Evolutionary conservation across 2,113 vertebrate species (phyloP), one percentile per base, ranked within the genome.

Genomic region (Nanger granti): DNA sequence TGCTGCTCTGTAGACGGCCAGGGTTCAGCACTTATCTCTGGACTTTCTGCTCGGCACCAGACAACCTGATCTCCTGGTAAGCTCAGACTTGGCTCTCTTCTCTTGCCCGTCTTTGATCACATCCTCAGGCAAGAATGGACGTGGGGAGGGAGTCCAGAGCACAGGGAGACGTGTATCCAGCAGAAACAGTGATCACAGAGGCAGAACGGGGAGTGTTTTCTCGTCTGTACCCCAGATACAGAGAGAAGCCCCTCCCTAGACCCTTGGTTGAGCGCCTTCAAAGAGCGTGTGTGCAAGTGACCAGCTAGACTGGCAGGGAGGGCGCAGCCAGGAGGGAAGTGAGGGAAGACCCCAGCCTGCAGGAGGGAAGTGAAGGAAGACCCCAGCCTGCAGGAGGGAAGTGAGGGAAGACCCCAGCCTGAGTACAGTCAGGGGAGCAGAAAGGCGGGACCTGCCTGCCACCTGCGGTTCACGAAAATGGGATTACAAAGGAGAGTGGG

Each of bases 391-490:
- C 59, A 0, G 4, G 7, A 13, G 28, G 47, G 29, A 80, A 26
- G 92, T 84, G 41, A 11, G 62, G 44, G 73, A 88, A 62, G 73
- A 86, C 86, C 59, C 82, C 20, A 41, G 91, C 28, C 57, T 84
- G 29, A 52, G 54, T 69, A 6, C 3, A 57, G 73, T 59, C 52
- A 49, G 85, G 62, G 95, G 83, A 86, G 66, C 95, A n/a, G 66
- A 90, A 89, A 89, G 54, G 82, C 86, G 10, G 2, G 52, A n/a
- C 28, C 64, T 52, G 66, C 76, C 73, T 91, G 41, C 94, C 41
- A 37, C 76, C 29, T 90, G 89, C 15, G 5, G 93, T 95, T 97
- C 93, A 69, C 91, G 69, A 96, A 95, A 93, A 89, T 93, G 90
- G 93, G 54, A 93, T 54, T 94, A 89, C 83, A 94, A 79, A 97